Percentiles rank a stretch among this genome's conserved stretches.
Conservation (phyloP, 2,113 vertebrate genomes). For the Cavia aperea region DNA sequence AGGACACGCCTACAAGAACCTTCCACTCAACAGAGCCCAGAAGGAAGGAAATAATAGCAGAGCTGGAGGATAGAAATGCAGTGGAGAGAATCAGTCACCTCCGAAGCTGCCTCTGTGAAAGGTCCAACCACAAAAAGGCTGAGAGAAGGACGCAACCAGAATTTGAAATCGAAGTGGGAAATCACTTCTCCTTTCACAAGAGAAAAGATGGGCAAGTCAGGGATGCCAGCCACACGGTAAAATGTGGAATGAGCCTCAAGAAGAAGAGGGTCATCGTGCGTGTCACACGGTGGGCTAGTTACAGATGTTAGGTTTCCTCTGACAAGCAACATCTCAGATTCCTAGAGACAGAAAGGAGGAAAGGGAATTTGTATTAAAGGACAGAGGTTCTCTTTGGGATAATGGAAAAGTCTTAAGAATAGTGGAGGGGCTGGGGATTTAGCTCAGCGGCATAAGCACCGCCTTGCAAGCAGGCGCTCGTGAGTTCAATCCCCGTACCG, state of each 20-base stretch:
- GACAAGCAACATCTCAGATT: background rate
- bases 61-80: background rate
- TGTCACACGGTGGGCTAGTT: accelerated
- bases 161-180: background rate
- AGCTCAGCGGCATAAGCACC: no score
- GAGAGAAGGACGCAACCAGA: background rate
- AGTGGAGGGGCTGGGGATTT: no score
- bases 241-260: accelerated
- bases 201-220: no score
- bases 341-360: background rate
- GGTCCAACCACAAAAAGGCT: no score
- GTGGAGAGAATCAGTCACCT: background rate
- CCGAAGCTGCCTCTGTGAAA: background rate
- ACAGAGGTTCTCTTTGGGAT: background rate
- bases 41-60: background rate
- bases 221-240: accelerated
- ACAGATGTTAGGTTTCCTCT: background rate
- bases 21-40: background rate
- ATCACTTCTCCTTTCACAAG: background rate
- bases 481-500: no score
- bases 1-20: background rate
- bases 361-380: background rate
- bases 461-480: no score
- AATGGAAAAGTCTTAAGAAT: background rate
- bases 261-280: accelerated